phyloP scores from a whole-genome alignment of 2,797 vertebrate species.

The Halcyon leucocephala region DNA sequence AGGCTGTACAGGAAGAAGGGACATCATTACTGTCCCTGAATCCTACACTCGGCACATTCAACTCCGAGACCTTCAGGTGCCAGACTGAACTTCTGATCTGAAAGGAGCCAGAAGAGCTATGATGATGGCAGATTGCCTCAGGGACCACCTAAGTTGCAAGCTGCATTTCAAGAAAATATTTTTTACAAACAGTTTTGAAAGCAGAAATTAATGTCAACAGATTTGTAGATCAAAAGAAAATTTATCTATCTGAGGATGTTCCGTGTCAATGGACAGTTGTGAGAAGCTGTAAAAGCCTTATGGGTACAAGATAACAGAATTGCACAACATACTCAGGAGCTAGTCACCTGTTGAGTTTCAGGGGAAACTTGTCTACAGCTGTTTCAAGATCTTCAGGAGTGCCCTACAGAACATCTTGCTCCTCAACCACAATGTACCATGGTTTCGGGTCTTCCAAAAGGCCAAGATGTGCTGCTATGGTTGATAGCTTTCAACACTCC shows the following conservation, averaged over 20 bases:
- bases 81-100: neutral
- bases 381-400: neutral
- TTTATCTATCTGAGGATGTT: neutral
- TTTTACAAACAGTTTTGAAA: neutral
- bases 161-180: neutral
- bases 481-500: neutral
- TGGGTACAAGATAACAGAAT: neutral
- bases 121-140: neutral
- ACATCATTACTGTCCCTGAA: fast-evolving
- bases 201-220: neutral
- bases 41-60: neutral
- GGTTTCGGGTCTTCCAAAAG: neutral
- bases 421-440: neutral
- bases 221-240: neutral
- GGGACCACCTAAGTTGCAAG: neutral
- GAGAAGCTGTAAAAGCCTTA: neutral
- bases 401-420: neutral
- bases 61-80: neutral
- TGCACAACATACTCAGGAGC: neutral
- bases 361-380: neutral
- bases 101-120: neutral
- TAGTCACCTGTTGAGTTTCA: neutral
- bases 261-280: neutral
- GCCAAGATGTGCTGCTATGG: neutral
- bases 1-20: neutral